A percentile compares a stretch with the other conserved stretches of the same genome.
Conservation (phyloP, 2,113 vertebrate species). For the Dasyprocta punctata region DNA sequence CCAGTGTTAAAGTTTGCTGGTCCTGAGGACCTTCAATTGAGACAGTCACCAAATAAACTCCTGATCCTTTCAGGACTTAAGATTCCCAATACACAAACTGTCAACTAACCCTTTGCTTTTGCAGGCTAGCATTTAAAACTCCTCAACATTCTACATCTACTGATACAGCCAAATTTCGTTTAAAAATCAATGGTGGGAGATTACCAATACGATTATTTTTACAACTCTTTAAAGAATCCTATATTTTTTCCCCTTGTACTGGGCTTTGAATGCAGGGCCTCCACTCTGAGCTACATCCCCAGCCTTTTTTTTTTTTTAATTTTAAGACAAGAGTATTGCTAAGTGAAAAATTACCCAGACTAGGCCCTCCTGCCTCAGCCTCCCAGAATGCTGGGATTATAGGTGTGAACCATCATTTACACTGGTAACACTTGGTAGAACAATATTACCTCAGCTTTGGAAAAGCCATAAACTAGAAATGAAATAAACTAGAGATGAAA, state of each 20-base stretch:
- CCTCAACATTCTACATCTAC: not conserved
- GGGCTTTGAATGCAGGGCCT: not conserved
- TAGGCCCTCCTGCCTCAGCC: not conserved
- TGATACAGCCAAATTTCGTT: not conserved
- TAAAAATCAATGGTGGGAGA: not conserved
- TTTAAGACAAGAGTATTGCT: not conserved
- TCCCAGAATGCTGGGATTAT: not conserved
- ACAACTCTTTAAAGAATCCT: conserved; percentile 29
- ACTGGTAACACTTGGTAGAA: not conserved
- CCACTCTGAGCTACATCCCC: not conserved
- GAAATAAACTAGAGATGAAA: not conserved
- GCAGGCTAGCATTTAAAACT: not conserved
- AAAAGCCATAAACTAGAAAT: not conserved
- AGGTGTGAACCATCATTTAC: not conserved
- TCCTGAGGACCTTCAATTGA: not conserved
- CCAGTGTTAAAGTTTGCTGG: not conserved
- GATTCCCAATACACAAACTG: not conserved
- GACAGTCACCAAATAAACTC: not conserved
- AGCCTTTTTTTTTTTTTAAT: not conserved
- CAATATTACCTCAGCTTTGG: not conserved
- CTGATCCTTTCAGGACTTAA: conserved; percentile 7
- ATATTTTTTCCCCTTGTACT: not conserved
- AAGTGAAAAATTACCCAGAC: not conserved
- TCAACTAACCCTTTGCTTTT: not conserved
- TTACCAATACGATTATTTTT: not conserved